phyloP scores from a whole-genome alignment of 2,888 invertebrate species.

The Drosophila greeni region DNA sequence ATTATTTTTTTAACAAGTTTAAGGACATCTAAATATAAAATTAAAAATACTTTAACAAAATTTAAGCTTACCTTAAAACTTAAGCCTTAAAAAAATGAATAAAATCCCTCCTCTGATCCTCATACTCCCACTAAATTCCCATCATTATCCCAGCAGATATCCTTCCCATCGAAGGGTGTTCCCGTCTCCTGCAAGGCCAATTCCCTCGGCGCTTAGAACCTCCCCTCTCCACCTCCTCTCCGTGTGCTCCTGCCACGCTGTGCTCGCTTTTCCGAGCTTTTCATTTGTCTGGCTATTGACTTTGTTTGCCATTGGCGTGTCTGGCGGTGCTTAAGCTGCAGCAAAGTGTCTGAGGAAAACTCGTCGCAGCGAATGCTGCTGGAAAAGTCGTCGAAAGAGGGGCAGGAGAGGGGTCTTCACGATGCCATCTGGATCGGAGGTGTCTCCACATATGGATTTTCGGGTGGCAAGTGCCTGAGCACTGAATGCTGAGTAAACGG shows the following conservation, averaged over 20 bases:
- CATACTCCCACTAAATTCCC: no score
- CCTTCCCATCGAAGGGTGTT: background rate
- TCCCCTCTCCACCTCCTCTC: constrained; percentile 15
- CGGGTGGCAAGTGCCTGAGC: constrained; percentile 20
- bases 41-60: background rate
- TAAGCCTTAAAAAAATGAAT: no score
- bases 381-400: constrained; percentile 13
- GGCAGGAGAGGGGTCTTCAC: background rate
- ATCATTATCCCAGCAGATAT: no score
- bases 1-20: no score
- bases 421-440: constrained; percentile 28
- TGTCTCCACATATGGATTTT: constrained; percentile 45
- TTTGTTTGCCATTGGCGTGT: constrained; percentile 68
- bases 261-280: constrained; percentile 51
- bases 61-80: no score
- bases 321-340: constrained; percentile 61
- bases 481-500: constrained; percentile 42
- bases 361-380: constrained; percentile 16
- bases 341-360: constrained; percentile 30
- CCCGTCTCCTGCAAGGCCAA: background rate
- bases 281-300: constrained; percentile 71
- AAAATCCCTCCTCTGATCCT: background rate
- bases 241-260: constrained; percentile 15
- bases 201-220: constrained; percentile 4
- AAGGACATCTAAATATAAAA: background rate